phyloP scores from a whole-genome alignment of 2,888 invertebrate genomes.

The Ichneumoninae sp. region DNA sequence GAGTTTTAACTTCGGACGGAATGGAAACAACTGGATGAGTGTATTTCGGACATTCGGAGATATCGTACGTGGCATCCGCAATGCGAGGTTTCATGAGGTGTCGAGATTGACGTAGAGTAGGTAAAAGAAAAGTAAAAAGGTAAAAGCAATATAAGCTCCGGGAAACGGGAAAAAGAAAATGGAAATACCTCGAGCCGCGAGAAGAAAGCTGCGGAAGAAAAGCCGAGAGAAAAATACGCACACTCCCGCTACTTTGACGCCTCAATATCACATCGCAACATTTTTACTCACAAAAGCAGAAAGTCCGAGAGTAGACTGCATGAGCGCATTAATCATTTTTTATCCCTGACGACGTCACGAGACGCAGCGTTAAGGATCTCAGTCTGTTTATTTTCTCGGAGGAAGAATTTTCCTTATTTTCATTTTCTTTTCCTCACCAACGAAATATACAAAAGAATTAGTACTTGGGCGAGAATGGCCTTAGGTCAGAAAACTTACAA shows the following conservation, averaged over 20 bases:
- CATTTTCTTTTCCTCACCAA: background rate
- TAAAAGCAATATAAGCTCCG: background rate
- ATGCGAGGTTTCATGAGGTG: background rate
- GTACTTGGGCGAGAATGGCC: background rate
- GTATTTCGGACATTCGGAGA: background rate
- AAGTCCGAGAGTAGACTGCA: background rate
- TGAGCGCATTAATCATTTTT: background rate
- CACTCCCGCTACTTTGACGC: background rate
- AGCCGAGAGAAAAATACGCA: background rate
- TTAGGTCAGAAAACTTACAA: background rate
- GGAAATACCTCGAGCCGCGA: constrained; percentile 2
- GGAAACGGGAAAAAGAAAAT: background rate
- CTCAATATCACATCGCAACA: background rate
- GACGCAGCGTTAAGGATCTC: background rate
- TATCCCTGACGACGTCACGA: background rate
- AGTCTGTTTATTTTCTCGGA: background rate
- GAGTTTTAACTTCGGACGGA: background rate
- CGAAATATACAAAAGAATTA: constrained; percentile 4
- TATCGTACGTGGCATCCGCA: background rate
- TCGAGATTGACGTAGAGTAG: constrained; percentile 6
- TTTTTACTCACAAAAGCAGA: background rate
- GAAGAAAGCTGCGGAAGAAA: background rate
- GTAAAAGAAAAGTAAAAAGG: background rate
- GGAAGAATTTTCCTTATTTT: background rate
- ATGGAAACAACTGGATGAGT: background rate